phyloP scores from a whole-genome alignment of 1,140 invertebrate species.

The Galendromus occidentalis region DNA sequence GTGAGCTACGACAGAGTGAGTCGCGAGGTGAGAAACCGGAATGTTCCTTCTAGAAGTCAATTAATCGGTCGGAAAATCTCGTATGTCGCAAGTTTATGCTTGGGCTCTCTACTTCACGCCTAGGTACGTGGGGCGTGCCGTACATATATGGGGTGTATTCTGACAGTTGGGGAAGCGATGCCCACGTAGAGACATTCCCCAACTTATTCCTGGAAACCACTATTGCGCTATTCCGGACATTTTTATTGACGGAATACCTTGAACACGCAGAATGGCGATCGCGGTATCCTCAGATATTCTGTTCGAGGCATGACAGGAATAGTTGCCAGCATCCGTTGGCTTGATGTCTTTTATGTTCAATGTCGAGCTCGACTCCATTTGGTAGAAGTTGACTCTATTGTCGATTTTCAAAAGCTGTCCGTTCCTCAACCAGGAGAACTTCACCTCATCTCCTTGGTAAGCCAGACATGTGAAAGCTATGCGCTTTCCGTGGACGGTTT shows the following conservation, averaged over 20 bases:
- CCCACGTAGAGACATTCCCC: too few relatives aligned
- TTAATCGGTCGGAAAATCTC: too few relatives aligned
- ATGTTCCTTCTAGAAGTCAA: too few relatives aligned
- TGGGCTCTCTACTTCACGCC: too few relatives aligned
- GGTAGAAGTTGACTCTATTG: background rate
- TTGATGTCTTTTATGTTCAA: background rate
- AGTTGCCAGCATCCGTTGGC: background rate
- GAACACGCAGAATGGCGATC: background rate
- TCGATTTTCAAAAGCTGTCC: background rate
- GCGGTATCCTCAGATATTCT: background rate
- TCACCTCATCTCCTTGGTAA: conserved; percentile 3
- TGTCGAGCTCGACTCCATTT: background rate
- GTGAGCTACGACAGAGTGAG: too few relatives aligned
- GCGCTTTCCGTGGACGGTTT: background rate
- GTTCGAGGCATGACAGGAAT: background rate
- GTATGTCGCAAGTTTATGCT: too few relatives aligned
- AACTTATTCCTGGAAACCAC: too few relatives aligned
- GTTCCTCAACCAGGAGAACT: background rate
- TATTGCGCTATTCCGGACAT: background rate
- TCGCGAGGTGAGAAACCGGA: too few relatives aligned
- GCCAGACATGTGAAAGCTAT: background rate
- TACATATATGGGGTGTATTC: too few relatives aligned
- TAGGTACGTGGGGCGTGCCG: too few relatives aligned
- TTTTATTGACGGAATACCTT: background rate
- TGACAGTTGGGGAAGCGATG: too few relatives aligned